Base-by-base conservation (phyloP, 2,888 invertebrate species). In the Eilema depressum region DNA sequence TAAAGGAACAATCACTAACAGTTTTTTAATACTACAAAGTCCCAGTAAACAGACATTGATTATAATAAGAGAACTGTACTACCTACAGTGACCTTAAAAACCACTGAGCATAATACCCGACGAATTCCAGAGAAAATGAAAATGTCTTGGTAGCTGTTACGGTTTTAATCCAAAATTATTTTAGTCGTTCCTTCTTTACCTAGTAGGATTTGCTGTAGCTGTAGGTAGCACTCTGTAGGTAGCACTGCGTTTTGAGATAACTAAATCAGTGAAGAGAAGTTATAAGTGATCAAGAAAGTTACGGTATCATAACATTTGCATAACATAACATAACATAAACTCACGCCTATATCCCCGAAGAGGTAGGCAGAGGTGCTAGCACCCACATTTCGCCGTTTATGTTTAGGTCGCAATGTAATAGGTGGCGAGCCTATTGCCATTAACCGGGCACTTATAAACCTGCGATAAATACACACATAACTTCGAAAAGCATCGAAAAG, bases 41-140 rank as follows among this genome's bases (percentile, higher is more conserved):
- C 7, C 20, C 20, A 47, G 20, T 47, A 26, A 26, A 25, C 26
- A 59, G 26, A 59, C 59, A 26, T 8, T 4, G 26, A 59, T 25
- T 59, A 25, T 25, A 11, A 25, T 2, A 37, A 37, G 33, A 59
- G 25, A 12, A 26, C 26, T 59, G 17, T 25, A 0, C 23, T 59
- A 59, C 59, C 59, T 26, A 26, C 59, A 17, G 26, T 59, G 59
- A 59, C 59, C 59, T 1, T 7, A 59, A 59, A 26, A 59, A 14
- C 59, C 59, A 59, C 26, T 12, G 59, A 59, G 26, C 59, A 59
- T 59, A 59, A 26, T 25, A 59, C 59, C 26, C 26, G 59, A 59
- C 26, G 59, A 59, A 59, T 59, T 59, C 59, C 59, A 59, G 25
- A 59, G 59, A 59, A 59, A 59, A 59, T 59, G 59, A 59, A 59